These are phyloP conservation scores for Drosophila cyrtoloma DNA, from an alignment of 2,888 invertebrate species.

Conservation along the genomic window DNA sequence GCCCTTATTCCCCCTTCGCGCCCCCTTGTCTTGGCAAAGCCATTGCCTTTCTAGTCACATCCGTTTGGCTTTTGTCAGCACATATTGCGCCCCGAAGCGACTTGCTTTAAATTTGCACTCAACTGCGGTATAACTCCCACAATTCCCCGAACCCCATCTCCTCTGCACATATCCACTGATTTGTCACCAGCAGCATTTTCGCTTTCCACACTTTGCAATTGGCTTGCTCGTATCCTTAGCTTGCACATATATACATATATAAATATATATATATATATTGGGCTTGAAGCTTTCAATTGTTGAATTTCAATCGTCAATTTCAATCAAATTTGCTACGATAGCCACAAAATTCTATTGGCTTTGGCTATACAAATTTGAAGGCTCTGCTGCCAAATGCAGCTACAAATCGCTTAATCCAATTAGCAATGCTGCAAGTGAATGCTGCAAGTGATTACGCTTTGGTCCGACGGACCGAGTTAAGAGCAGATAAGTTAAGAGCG, in stretches of 20 bases:
- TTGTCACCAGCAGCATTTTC: slow-evolving; percentile 52
- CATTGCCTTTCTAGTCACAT: slow-evolving; percentile 63
- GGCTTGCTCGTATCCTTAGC: slow-evolving; percentile 13
- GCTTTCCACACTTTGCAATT: slow-evolving; percentile 24
- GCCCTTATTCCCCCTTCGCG: neutral
- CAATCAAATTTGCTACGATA: slow-evolving; percentile 56
- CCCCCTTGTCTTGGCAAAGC: slow-evolving; percentile 19
- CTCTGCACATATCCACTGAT: slow-evolving; percentile 18
- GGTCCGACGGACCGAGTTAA: neutral
- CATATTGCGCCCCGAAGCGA: slow-evolving; percentile 55
- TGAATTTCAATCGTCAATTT: slow-evolving; percentile 70
- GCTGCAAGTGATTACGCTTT: slow-evolving; percentile 7
- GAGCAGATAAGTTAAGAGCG: neutral
- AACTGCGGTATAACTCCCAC: slow-evolving; percentile 23
- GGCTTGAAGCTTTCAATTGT: slow-evolving; percentile 23
- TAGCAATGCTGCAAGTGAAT: slow-evolving; percentile 12
- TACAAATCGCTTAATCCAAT: slow-evolving; percentile 56
- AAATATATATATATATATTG: neutral
- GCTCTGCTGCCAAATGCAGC: slow-evolving; percentile 35
- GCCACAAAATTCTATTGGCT: slow-evolving; percentile 52
- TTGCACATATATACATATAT: slow-evolving; percentile 6
- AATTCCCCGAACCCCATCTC: neutral
- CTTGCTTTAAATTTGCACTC: slow-evolving; percentile 52
- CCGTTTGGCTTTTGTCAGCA: slow-evolving; percentile 62
- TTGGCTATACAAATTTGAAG: slow-evolving; percentile 41